Evolutionary conservation across 2,888 invertebrate species (phyloP).

Genomic region (Cephus pulcher): DNA sequence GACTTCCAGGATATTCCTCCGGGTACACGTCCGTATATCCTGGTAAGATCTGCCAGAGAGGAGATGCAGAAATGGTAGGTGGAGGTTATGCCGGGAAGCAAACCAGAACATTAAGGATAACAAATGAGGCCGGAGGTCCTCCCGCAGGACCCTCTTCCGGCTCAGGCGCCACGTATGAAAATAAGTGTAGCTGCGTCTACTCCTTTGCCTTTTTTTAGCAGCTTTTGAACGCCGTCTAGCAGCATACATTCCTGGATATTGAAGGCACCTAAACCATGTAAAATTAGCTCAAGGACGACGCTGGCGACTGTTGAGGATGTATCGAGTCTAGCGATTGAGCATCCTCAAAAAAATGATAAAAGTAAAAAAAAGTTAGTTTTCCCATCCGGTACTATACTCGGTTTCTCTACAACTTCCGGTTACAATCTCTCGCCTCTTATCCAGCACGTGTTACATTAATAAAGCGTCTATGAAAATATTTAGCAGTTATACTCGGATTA

Average conservation of each 20-base stretch:
- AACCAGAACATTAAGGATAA: constrained; percentile 62
- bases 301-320: neutral
- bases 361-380: too few species aligned
- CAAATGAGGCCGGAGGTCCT: constrained; percentile 62
- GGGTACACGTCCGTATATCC: constrained; percentile 30
- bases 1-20: constrained; percentile 51
- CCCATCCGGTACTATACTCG: neutral
- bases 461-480: constrained; percentile 39
- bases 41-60: constrained; percentile 39
- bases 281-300: neutral
- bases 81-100: constrained; percentile 22
- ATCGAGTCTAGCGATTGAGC: too few species aligned
- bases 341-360: neutral
- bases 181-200: constrained; percentile 52
- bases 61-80: constrained; percentile 23
- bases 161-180: constrained; percentile 61
- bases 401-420: neutral
- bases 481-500: constrained; percentile 51
- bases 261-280: neutral
- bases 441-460: constrained; percentile 17
- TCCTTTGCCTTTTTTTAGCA: constrained; percentile 3
- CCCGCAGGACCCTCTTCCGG: constrained; percentile 60
- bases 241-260: neutral
- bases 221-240: neutral
- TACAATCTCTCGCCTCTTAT: constrained; percentile 19